A percentile compares a stretch with the other conserved stretches of the same genome.
Evolutionary conservation across 2,888 invertebrate genomes (phyloP).

Genomic region (Ectobius pallidus): DNA sequence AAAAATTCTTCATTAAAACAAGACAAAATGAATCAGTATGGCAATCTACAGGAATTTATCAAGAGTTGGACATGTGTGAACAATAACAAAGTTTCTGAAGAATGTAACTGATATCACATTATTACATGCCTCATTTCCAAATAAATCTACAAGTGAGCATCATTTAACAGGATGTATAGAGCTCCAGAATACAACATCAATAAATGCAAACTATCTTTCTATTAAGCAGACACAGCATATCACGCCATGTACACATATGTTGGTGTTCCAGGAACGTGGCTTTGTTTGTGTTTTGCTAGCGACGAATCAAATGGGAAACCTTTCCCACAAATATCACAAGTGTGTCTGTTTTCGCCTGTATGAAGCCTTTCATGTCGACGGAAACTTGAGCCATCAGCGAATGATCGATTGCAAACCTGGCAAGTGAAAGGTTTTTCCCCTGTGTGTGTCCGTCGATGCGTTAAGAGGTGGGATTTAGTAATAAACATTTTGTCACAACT

Average conservation of each 20-base stretch:
- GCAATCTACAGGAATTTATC: too few species aligned
- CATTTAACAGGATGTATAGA: too few species aligned
- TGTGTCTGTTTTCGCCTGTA: conserved; percentile 43
- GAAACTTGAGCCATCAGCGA: conserved; percentile 45
- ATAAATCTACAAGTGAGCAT: too few species aligned
- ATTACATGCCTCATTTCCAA: too few species aligned
- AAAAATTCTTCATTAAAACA: too few species aligned
- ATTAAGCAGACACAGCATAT: too few species aligned
- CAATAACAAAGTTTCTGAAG: too few species aligned
- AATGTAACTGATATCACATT: too few species aligned
- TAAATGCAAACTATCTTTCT: too few species aligned
- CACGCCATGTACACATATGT: conserved; percentile 31
- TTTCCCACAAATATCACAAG: conserved; percentile 43
- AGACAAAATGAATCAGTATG: too few species aligned
- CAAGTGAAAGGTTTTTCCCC: conserved; percentile 45
- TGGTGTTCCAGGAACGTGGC: conserved; percentile 30
- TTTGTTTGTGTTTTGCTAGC: conserved; percentile 42
- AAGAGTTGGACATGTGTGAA: too few species aligned
- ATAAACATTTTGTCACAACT: conserved; percentile 44
- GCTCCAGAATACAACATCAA: too few species aligned
- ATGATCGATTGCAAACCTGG: conserved; percentile 41
- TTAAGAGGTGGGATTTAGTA: conserved; percentile 45
- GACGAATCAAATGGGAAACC: conserved; percentile 43
- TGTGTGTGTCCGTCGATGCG: conserved; percentile 44
- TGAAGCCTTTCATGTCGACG: conserved; percentile 45